Conservation (phyloP, 2,797 vertebrate genomes). For the Lithobates pipiens region DNA sequence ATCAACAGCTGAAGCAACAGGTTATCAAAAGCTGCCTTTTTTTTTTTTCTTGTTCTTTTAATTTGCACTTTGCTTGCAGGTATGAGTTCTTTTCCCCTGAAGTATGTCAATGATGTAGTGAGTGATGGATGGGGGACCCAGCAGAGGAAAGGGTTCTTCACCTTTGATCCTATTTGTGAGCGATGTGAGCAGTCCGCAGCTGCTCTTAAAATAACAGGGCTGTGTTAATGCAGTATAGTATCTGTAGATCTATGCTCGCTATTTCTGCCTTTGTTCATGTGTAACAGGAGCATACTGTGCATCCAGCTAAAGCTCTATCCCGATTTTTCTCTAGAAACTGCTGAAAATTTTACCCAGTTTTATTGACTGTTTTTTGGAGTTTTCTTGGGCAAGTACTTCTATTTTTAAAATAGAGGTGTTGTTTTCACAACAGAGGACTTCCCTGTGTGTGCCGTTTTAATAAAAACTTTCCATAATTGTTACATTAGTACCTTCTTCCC, state of each 20-base stretch:
- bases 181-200: neutral
- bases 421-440: too few species aligned
- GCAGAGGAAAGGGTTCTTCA: neutral
- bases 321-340: neutral
- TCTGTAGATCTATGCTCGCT: neutral
- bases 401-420: neutral
- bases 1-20: conserved; percentile 4
- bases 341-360: too few species aligned
- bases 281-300: neutral
- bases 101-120: neutral
- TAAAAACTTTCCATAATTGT: too few species aligned
- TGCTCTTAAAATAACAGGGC: conserved; percentile 6
- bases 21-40: neutral
- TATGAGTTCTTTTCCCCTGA: neutral
- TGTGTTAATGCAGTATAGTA: conserved; percentile 6
- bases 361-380: neutral
- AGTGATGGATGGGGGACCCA: conserved; percentile 17
- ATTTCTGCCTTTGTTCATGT: conserved; percentile 21
- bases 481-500: neutral
- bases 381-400: neutral
- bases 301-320: neutral
- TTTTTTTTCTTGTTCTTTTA: neutral
- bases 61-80: neutral
- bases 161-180: conserved; percentile 1
- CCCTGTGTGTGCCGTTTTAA: too few species aligned